phyloP scores from a whole-genome alignment of 2,797 vertebrate genomes.

The Moxostoma hubbsi region DNA sequence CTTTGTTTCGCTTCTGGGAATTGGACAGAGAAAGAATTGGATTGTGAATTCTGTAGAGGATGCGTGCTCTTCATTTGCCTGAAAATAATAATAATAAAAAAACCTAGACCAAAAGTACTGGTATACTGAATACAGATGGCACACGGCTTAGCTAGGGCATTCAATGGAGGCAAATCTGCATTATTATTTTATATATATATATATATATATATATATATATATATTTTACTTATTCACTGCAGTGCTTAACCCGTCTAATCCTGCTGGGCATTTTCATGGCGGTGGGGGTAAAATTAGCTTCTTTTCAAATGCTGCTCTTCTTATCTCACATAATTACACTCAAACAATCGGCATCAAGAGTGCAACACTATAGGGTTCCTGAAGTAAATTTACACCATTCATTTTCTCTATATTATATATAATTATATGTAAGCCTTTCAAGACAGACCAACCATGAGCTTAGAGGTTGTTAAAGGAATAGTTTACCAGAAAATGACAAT shows the following conservation, averaged over 20 bases:
- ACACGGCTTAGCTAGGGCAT: too few relatives aligned
- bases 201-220: too few relatives aligned
- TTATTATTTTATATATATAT: not conserved
- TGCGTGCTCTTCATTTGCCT: too few relatives aligned
- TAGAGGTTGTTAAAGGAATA: not conserved
- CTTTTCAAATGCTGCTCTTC: not conserved
- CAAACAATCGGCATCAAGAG: not conserved
- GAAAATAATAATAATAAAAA: not conserved
- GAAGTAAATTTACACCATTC: not conserved
- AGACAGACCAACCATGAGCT: not conserved
- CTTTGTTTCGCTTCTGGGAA: conserved; percentile 3
- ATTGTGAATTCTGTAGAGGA: not conserved
- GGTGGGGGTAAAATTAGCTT: conserved; percentile 27
- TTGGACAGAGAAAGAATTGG: not conserved
- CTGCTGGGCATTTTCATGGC: not conserved
- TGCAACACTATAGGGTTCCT: too few relatives aligned
- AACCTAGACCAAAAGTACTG: too few relatives aligned
- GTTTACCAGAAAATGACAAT: too few relatives aligned
- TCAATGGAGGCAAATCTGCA: not conserved
- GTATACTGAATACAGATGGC: not conserved
- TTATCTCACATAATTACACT: not conserved
- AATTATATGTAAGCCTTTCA: not conserved
- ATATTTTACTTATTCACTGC: not conserved
- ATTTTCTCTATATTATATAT: not conserved
- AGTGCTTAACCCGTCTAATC: not conserved